Percentiles rank a stretch among this genome's conserved stretches.
These are phyloP conservation scores for Conomelus anceps DNA, from an alignment of 2,888 invertebrate species.

Conservation along the genomic window DNA sequence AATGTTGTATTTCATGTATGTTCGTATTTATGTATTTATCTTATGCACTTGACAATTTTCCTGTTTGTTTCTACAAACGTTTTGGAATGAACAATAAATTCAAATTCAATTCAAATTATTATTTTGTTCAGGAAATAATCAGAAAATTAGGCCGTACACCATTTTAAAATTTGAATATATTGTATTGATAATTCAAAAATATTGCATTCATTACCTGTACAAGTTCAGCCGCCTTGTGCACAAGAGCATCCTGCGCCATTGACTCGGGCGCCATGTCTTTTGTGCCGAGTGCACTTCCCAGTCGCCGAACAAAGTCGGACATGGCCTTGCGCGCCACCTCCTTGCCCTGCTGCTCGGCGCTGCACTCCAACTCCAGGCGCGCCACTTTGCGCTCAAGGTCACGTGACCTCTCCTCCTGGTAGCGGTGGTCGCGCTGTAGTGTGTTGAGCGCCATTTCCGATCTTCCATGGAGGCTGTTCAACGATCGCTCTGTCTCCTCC, in stretches of 20 bases:
- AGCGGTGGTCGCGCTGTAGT: constrained; percentile 64
- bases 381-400: constrained; percentile 69
- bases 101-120: no score
- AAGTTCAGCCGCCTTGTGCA: constrained; percentile 70
- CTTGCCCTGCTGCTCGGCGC: constrained; percentile 66
- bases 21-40: no score
- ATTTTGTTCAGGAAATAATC: no score
- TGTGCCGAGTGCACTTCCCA: constrained; percentile 63
- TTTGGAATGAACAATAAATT: no score
- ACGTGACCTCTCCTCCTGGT: constrained; percentile 67
- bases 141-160: no score
- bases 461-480: constrained; percentile 55
- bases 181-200: no score
- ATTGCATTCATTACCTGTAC: constrained; percentile 66
- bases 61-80: no score
- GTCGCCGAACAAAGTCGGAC: constrained; percentile 63
- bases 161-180: no score
- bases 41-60: no score
- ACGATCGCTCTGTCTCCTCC: constrained; percentile 67
- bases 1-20: no score
- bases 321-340: constrained; percentile 60
- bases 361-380: constrained; percentile 62
- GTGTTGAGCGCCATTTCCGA: constrained; percentile 67
- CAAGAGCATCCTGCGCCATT: constrained; percentile 50
- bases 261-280: constrained; percentile 48